These are phyloP conservation scores for Spermophilus dauricus DNA, from an alignment of 2,113 vertebrate species.

Conservation along the genomic window DNA sequence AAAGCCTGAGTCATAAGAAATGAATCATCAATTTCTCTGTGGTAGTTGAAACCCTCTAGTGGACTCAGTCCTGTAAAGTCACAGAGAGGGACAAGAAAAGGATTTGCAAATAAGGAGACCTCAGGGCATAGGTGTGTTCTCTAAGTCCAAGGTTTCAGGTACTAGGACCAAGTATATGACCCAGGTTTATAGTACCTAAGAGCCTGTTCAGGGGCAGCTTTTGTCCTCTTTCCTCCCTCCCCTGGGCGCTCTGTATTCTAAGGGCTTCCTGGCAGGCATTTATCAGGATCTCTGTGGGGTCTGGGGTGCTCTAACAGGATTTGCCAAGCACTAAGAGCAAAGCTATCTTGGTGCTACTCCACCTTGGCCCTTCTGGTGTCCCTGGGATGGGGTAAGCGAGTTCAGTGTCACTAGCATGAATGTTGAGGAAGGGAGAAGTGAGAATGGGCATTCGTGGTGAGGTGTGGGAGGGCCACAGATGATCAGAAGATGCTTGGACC, in stretches of 20 bases:
- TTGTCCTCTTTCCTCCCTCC: too few species aligned
- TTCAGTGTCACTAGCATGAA: not conserved
- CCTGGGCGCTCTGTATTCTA: not conserved
- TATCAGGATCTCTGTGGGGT: not conserved
- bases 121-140: not conserved
- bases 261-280: not conserved
- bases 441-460: not conserved
- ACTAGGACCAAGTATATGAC: not conserved
- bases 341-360: not conserved
- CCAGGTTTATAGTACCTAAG: not conserved
- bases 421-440: not conserved
- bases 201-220: too few species aligned
- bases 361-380: not conserved
- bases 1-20: not conserved
- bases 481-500: not conserved
- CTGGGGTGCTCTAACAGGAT: not conserved
- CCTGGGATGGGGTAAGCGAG: not conserved
- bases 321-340: not conserved
- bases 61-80: not conserved
- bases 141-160: not conserved
- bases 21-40: not conserved
- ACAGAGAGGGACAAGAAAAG: not conserved
- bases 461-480: not conserved
- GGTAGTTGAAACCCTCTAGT: not conserved
- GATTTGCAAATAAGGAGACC: not conserved